These are phyloP conservation scores for Ctenopoma multispine DNA, from an alignment of 2,797 vertebrate species.

Conservation along the genomic window DNA sequence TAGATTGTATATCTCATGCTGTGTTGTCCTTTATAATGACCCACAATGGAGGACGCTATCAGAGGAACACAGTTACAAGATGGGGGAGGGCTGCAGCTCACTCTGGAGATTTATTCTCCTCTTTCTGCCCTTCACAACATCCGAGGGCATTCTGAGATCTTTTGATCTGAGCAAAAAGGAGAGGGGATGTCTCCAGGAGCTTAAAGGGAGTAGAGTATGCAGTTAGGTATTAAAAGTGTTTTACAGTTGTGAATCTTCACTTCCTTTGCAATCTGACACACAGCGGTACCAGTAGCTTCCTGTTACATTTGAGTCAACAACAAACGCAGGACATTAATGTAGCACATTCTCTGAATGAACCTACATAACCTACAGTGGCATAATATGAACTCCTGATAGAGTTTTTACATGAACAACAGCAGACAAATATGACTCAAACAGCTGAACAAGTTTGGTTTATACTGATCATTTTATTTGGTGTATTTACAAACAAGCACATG, in stretches of 20 bases:
- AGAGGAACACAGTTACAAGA: conserved; percentile 65
- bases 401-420: neutral
- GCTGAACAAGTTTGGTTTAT: conserved; percentile 61
- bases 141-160: conserved; percentile 28
- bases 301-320: conserved; percentile 13
- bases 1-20: conserved; percentile 54
- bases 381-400: neutral
- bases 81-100: conserved; percentile 66
- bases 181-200: neutral
- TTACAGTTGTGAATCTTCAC: neutral
- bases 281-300: conserved; percentile 15
- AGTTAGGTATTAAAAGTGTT: conserved; percentile 1
- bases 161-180: conserved; percentile 20
- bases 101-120: conserved; percentile 46
- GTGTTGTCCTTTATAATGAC: conserved; percentile 77
- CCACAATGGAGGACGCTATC: conserved; percentile 70
- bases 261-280: conserved; percentile 29
- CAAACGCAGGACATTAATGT: conserved; percentile 3
- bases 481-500: conserved; percentile 91
- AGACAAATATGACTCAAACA: conserved; percentile 28
- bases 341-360: neutral
- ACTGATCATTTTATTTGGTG: conserved; percentile 84
- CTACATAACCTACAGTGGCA: neutral
- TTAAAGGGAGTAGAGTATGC: neutral
- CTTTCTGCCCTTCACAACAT: conserved; percentile 54